These are phyloP conservation scores for Mus pahari DNA, from an alignment of 2,113 vertebrate species.

Conservation along the genomic window DNA sequence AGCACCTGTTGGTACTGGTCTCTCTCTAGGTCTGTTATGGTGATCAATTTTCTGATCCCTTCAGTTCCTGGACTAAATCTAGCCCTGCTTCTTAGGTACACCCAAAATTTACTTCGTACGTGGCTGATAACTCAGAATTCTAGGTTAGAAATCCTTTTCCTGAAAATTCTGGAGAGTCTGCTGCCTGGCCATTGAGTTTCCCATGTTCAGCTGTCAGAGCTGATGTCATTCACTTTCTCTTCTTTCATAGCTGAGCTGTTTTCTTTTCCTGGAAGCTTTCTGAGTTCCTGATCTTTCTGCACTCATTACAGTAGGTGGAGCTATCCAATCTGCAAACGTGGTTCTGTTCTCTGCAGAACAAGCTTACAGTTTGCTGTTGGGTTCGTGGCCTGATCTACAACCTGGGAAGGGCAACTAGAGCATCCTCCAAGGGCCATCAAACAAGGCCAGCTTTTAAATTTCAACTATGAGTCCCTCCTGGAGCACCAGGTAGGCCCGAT, in stretches of 20 bases:
- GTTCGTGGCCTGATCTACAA: not conserved
- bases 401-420: not conserved
- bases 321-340: not conserved
- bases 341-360: not conserved
- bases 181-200: not conserved
- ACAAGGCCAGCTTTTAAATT: not conserved
- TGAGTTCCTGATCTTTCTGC: not conserved
- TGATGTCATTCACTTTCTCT: not conserved
- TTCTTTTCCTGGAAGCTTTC: constrained; percentile 1
- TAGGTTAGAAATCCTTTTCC: not conserved
- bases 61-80: not conserved
- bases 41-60: accelerated
- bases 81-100: not conserved
- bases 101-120: not conserved
- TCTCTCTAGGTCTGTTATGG: not conserved
- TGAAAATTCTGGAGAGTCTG: not conserved
- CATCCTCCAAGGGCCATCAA: not conserved
- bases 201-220: not conserved
- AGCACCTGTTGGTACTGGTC: not conserved
- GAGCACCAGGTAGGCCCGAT: not conserved
- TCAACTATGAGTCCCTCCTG: not conserved
- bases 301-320: not conserved
- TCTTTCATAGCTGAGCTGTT: not conserved
- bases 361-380: not conserved
- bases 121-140: not conserved